Percentiles rank a stretch among this genome's conserved stretches.
Conservation (phyloP, 2,888 invertebrate genomes). For the Aphelenchoides bicaudatus region DNA sequence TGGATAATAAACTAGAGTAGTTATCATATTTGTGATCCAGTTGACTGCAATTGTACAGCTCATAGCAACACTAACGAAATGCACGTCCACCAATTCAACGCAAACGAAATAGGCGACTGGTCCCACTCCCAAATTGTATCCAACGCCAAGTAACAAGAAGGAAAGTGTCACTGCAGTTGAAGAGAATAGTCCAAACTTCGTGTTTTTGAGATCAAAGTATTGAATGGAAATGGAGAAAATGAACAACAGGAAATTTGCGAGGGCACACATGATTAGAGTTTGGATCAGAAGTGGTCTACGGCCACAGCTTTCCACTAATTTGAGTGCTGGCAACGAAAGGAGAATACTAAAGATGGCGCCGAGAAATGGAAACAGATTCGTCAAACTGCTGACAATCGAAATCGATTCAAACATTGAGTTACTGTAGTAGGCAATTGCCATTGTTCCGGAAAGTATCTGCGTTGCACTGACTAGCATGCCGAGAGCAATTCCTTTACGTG, state of each 20-base stretch:
- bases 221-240: constrained; percentile 43
- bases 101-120: constrained; percentile 53
- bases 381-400: constrained; percentile 42
- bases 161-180: constrained; percentile 45
- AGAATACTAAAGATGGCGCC: constrained; percentile 48
- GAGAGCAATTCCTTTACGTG: constrained; percentile 41
- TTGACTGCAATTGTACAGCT: constrained; percentile 49
- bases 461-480: constrained; percentile 51
- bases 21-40: constrained; percentile 46
- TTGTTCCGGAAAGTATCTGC: constrained; percentile 49
- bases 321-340: constrained; percentile 50
- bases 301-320: constrained; percentile 51
- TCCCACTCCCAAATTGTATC: constrained; percentile 54
- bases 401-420: constrained; percentile 53
- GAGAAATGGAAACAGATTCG: constrained; percentile 49
- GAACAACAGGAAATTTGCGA: constrained; percentile 41
- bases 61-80: constrained; percentile 29
- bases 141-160: constrained; percentile 51
- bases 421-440: constrained; percentile 52
- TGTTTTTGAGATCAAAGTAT: constrained; percentile 24
- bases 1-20: constrained; percentile 50
- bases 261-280: constrained; percentile 46
- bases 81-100: constrained; percentile 42
- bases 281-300: constrained; percentile 45
- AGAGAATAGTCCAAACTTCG: constrained; percentile 27